Conservation (phyloP, 2,113 vertebrate genomes). For the Odocoileus virginianus region DNA sequence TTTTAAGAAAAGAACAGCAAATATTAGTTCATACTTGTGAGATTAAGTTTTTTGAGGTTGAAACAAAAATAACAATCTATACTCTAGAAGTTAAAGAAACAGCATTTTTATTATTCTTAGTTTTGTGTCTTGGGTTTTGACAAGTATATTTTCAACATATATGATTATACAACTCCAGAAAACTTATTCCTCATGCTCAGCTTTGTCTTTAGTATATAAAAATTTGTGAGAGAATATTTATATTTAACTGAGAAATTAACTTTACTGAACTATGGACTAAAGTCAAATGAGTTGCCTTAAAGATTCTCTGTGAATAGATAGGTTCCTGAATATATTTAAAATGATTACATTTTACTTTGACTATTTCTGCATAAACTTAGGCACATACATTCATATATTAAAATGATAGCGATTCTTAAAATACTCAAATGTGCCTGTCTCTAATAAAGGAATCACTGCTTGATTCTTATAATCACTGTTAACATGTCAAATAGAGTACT, state of each 20-base stretch:
- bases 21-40: neutral
- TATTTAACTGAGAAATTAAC: neutral
- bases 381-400: neutral
- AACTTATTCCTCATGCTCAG: neutral
- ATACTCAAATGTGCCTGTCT: neutral
- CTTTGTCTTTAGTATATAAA: neutral
- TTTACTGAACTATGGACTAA: neutral
- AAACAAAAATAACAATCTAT: neutral
- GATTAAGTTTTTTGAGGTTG: neutral
- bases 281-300: neutral
- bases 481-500: neutral
- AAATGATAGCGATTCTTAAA: neutral
- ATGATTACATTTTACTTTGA: neutral
- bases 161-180: neutral
- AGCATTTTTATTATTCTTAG: neutral
- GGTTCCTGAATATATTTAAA: neutral
- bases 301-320: slow-evolving; percentile 22
- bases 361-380: neutral
- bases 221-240: neutral
- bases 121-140: neutral
- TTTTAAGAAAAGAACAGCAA: neutral
- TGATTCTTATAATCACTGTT: neutral
- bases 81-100: neutral
- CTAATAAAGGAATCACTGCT: neutral
- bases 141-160: neutral